Base-by-base conservation (phyloP, 2,888 invertebrate genomes). In the Cheilosia impressa region DNA sequence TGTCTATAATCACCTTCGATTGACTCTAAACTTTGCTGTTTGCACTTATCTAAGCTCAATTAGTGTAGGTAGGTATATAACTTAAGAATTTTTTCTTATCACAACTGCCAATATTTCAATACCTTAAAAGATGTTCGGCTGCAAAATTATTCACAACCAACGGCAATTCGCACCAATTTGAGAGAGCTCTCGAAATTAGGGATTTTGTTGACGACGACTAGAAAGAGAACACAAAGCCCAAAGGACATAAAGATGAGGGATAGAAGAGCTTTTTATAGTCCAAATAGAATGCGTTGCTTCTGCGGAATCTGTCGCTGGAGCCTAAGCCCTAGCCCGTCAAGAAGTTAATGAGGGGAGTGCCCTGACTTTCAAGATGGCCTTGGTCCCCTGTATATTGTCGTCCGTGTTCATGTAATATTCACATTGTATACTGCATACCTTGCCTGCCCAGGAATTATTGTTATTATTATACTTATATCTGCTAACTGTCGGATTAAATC, bases 401-500 rank as follows among this genome's bases (percentile, higher is more conserved):
- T 10, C 24, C 27, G 24, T 45, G 17, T 47, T 38, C 38, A 9
- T 38, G 38, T 4, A 38, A 38, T 38, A 45, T 57, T 13, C 63
- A 63, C 19, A 27, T 50, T 47, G 13, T 62, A 13, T 19, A 43
- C 9, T 13, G 31, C 31, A 31, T 6, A 24, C 24, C n/a, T 41
- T 43, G 43, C 55, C 19, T 55, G 22, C 1, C 38, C 9, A n/a
- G 22, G 2, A 53, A 62, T 1, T 2, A 22, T 22, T 22, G 2
- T 22, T 22, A 22, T 22, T 62, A 34, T 22, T 63, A 13, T 7
- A 45, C 52, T 34, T 63, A 63, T 63, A n/a, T n/a, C n/a, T 34
- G 55, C 47, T 73, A 41, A 31, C 62, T 62, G 53, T 47, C 62
- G 63, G 66, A 66, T 76, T 66, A 43, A 76, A 66, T 43, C 58